Base-by-base conservation (phyloP, 2,888 invertebrate genomes). In the Eupsilia transversa region DNA sequence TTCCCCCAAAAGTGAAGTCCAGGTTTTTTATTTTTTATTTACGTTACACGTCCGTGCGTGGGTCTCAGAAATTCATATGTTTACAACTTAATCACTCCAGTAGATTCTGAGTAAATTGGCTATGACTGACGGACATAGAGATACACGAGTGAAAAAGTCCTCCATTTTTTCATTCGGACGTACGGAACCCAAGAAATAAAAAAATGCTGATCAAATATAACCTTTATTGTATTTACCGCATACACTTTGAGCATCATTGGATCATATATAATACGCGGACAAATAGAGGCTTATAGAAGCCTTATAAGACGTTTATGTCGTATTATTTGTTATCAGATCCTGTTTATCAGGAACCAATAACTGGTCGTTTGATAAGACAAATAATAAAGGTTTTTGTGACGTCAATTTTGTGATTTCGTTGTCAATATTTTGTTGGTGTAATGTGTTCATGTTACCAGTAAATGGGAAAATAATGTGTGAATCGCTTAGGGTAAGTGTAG, bases 381-480 rank as follows among this genome's bases (percentile, higher is more conserved):
- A 72, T 46, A 65, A 57, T 46, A 52, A 63, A 4, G 27, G 12
- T 9, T 61, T 60, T 65, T 52, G n/a, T 41, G 57, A 54, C 46
- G 46, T 69, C 20, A 56, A 5, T 49, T 61, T 41, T 46, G 66
- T 70, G 43, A 56, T 65, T 68, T 64, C 30, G 20, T 68, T 69
- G 33, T 57, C 41, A 41, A 60, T 61, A 33, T 61, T 61, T 14
- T 46, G 10, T 46, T 9, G 14, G 43, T 77, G 38, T 23, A 27
- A 57, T 59, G 57, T 63, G 38, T 46, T 60, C 30, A 14, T 66
- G 33, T 67, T 67, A n/a, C 41, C 14, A n/a, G 64, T 52, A 83
- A 83, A 83, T 82, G 83, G 35, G 66, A 83, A 83, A 27, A 69
- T 83, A 79, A 83, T 72, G 81, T 59, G 17, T 14, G 33, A 14